These are phyloP conservation scores for Ictidomys tridecemlineatus DNA, from an alignment of 2,113 vertebrate genomes.

Conservation along the genomic window DNA sequence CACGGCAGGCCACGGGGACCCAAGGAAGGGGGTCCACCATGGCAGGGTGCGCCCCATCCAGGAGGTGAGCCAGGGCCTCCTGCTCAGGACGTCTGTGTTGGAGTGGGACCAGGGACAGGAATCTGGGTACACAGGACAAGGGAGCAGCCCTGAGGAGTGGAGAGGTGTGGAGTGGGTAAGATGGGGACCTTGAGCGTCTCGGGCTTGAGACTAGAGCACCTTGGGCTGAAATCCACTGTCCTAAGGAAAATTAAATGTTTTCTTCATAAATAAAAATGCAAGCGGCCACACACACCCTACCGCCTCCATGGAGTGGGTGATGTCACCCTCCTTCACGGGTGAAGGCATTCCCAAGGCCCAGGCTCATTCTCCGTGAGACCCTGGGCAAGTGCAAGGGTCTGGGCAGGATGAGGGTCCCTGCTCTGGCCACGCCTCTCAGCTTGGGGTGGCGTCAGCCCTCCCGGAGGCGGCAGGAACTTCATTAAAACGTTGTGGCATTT, in stretches of 20 bases:
- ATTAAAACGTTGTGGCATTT: neutral
- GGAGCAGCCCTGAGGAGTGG: neutral
- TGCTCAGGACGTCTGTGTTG: accelerated
- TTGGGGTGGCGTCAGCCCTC: too few relatives aligned
- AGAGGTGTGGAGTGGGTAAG: accelerated
- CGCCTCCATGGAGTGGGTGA: accelerated
- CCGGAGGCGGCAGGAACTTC: neutral
- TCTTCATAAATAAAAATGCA: neutral
- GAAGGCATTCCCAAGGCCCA: neutral
- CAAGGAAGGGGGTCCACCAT: accelerated
- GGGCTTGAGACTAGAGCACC: neutral
- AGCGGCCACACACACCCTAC: accelerated
- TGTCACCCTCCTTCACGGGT: accelerated
- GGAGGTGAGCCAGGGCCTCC: accelerated
- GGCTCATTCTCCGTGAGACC: neutral
- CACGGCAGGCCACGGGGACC: accelerated
- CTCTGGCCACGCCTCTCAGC: neutral
- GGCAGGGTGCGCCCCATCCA: accelerated
- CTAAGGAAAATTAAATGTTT: neutral
- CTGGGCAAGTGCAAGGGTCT: accelerated
- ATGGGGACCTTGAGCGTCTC: neutral
- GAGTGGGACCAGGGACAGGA: neutral
- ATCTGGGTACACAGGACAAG: accelerated
- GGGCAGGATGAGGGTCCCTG: accelerated
- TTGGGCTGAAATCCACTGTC: neutral